phyloP scores from a whole-genome alignment of 2,888 invertebrate genomes.

The Chalcis sispes region DNA sequence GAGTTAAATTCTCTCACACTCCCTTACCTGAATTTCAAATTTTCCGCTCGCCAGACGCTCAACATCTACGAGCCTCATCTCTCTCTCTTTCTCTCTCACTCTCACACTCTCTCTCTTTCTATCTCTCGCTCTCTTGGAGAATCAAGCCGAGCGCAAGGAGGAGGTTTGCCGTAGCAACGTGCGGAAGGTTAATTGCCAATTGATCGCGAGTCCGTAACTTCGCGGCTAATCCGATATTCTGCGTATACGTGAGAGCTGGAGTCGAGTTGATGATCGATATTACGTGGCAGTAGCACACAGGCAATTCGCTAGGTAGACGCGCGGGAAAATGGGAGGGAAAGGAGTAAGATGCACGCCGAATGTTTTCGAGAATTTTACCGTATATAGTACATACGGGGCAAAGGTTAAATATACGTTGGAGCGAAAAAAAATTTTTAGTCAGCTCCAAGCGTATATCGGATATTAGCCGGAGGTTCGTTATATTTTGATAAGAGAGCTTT shows the following conservation, averaged over 20 bases:
- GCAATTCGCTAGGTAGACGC: too few relatives aligned
- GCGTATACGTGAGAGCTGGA: neutral
- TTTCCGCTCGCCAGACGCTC: slow-evolving; percentile 58
- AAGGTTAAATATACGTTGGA: neutral
- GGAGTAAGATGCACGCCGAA: neutral
- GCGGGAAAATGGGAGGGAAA: too few relatives aligned
- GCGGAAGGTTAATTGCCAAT: slow-evolving; percentile 69
- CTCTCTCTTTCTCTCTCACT: neutral
- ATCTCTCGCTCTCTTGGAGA: neutral
- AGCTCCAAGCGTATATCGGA: neutral
- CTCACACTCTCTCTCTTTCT: neutral
- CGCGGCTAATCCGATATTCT: slow-evolving; percentile 57
- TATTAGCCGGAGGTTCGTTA: slow-evolving; percentile 10
- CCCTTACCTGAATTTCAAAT: slow-evolving; percentile 62
- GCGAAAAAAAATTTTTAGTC: neutral
- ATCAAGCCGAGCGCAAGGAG: slow-evolving; percentile 10
- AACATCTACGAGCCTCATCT: neutral
- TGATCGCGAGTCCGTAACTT: slow-evolving; percentile 61
- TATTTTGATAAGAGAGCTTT: neutral
- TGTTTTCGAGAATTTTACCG: neutral
- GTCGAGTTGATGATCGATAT: slow-evolving; percentile 57
- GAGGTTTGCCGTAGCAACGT: neutral
- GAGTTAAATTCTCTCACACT: too few relatives aligned
- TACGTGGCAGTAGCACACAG: neutral
- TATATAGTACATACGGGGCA: too few relatives aligned